phyloP scores from a whole-genome alignment of 2,888 invertebrate genomes.

The Baronia brevicornis region DNA sequence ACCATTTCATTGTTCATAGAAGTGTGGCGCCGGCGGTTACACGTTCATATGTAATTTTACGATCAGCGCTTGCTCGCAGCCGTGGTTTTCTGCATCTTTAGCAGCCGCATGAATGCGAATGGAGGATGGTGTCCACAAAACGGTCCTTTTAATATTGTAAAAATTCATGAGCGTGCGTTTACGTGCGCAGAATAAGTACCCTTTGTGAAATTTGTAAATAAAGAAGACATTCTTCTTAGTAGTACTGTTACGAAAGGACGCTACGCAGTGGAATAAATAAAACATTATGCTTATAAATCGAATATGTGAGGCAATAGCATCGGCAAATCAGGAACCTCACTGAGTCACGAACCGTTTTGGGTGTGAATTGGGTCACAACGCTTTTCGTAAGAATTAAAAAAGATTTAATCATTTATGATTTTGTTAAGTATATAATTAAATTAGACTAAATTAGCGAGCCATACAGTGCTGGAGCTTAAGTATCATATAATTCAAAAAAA shows the following conservation, averaged over 20 bases:
- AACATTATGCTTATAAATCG: slow-evolving; percentile 27
- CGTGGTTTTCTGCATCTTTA: slow-evolving; percentile 50
- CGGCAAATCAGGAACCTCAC: slow-evolving; percentile 40
- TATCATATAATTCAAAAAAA: no score
- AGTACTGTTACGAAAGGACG: slow-evolving; percentile 32
- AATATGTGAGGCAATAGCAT: slow-evolving; percentile 23
- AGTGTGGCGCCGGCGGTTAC: slow-evolving; percentile 61
- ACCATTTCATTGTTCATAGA: slow-evolving; percentile 69
- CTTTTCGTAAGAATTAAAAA: slow-evolving; percentile 38
- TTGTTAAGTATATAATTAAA: no score
- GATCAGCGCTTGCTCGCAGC: slow-evolving; percentile 50
- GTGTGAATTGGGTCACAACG: slow-evolving; percentile 44
- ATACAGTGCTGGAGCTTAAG: no score
- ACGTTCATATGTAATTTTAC: slow-evolving; percentile 62
- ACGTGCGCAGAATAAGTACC: slow-evolving; percentile 39
- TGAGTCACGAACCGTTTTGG: slow-evolving; percentile 52
- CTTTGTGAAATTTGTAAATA: slow-evolving; percentile 29
- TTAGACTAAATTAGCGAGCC: no score
- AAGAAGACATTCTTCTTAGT: slow-evolving; percentile 22
- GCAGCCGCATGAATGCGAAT: slow-evolving; percentile 44
- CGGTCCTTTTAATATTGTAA: slow-evolving; percentile 46
- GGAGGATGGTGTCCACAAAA: slow-evolving; percentile 34
- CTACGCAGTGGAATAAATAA: slow-evolving; percentile 48
- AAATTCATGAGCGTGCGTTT: slow-evolving; percentile 45
- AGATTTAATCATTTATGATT: slow-evolving; percentile 19